Conservation (phyloP, 1,140 invertebrate genomes). For the Tyrophagus putrescentiae region DNA sequence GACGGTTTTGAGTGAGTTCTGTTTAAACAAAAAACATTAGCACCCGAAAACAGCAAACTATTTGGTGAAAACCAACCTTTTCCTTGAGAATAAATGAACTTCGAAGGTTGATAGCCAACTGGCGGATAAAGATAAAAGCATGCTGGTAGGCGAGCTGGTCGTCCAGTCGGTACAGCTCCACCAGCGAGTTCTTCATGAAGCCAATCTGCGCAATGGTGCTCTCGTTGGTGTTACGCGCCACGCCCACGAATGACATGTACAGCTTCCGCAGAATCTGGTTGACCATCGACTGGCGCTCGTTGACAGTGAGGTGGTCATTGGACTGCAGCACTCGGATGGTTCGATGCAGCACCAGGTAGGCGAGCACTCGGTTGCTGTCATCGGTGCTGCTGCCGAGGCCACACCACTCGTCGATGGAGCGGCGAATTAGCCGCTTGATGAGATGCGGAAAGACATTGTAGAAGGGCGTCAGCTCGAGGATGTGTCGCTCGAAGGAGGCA, state of each 20-base stretch:
- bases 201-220: slow-evolving; percentile 73
- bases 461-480: slow-evolving; percentile 67
- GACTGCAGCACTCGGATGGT: slow-evolving; percentile 6
- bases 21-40: slow-evolving; percentile 27
- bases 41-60: slow-evolving; percentile 28
- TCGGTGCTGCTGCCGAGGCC: slow-evolving; percentile 41
- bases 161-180: slow-evolving; percentile 77
- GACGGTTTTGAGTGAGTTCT: slow-evolving; percentile 75
- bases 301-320: neutral
- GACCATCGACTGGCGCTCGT: neutral
- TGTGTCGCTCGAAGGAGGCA: slow-evolving; percentile 65
- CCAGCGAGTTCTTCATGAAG: slow-evolving; percentile 84
- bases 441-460: slow-evolving; percentile 47
- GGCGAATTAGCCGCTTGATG: slow-evolving; percentile 50
- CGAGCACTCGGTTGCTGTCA: slow-evolving; percentile 66
- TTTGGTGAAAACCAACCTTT: slow-evolving; percentile 42
- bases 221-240: slow-evolving; percentile 80
- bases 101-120: slow-evolving; percentile 84
- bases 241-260: slow-evolving; percentile 86
- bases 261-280: slow-evolving; percentile 39
- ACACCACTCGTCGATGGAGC: slow-evolving; percentile 46
- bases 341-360: slow-evolving; percentile 45
- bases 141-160: slow-evolving; percentile 64
- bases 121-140: slow-evolving; percentile 88
- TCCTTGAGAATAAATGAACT: slow-evolving; percentile 83